phyloP scores from a whole-genome alignment of 2,797 vertebrate species.

The Anas acuta region DNA sequence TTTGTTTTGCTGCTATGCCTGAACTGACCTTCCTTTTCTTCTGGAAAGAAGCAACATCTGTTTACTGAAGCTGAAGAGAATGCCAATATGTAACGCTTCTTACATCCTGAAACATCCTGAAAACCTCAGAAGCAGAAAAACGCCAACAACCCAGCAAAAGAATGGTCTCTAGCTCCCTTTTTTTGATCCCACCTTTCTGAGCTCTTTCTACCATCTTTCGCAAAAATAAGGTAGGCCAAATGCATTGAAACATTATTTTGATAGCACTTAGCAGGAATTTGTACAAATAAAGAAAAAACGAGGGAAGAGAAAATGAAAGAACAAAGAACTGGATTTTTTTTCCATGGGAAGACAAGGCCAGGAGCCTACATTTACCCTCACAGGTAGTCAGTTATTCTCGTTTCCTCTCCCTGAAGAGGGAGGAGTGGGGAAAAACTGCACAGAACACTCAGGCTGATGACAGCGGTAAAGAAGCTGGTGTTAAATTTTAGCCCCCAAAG shows the following conservation, averaged over 20 bases:
- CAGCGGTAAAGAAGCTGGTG: neutral
- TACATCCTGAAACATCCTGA: neutral
- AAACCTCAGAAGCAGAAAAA: neutral
- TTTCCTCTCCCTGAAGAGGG: neutral
- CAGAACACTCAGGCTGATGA: neutral
- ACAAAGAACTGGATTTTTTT: neutral
- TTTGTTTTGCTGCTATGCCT: neutral
- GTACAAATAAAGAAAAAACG: neutral
- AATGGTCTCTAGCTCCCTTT: neutral
- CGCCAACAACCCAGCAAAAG: neutral
- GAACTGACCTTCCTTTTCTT: neutral
- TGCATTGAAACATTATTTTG: neutral
- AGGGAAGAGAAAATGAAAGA: neutral
- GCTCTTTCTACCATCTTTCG: neutral
- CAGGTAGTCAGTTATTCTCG: neutral
- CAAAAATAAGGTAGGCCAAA: neutral
- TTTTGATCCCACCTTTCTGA: neutral
- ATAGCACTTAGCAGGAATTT: neutral
- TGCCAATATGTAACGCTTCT: neutral
- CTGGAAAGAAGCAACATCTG: neutral
- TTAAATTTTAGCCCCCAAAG: conserved; percentile 13
- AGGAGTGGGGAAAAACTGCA: neutral
- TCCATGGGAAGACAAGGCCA: neutral
- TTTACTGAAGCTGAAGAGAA: neutral
- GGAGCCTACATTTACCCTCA: neutral